Evolutionary conservation across 1,140 invertebrate species (phyloP), one percentile per base, ranked within the genome.

Genomic region (Drosophila sechellia): DNA sequence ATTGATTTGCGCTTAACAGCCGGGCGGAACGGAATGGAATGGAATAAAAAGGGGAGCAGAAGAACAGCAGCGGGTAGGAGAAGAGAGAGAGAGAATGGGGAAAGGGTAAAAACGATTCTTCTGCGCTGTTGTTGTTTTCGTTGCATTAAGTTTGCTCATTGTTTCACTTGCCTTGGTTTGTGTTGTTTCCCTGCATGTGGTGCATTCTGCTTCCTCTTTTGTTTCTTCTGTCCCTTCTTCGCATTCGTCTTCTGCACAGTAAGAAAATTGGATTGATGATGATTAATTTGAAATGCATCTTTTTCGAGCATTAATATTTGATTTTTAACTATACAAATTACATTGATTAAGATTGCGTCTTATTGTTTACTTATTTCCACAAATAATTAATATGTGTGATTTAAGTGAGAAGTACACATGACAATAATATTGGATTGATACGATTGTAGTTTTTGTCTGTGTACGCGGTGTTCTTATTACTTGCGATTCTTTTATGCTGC

Each of bases 1-100:
- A 89, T 89, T 89, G 84, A 89, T 89, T 89, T 89, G 84, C 80
- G 84, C 77, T 89, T 87, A 86, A 89, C 84, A 68, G 70, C 60
- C 69, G 63, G 54, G 46, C 61, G 54, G 61, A 68, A 68, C 64
- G 59, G 25, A 68, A 68, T n/a, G 60, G 58, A 54, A 68, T 68
- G 34, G 55, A 49, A 59, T 40, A 45, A 43, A 11, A 53, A 37
- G 64, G 39, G 59, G 64, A 65, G 27, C 17, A 60, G 60, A 17
- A 35, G 35, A 11, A 17, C 8, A 20, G 3, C 8, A 12, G 42
- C 0, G 49, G 39, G 27, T 12, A 8, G 48, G 22, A 8, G 59
- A 11, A 1, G 39, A 25, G 39, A 22, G 20, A 22, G 20, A 22
- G 20, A 22, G 20, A 22, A 22, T 22, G 25, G 15, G 42, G 31